Evolutionary conservation across 2,113 vertebrate genomes (phyloP), one percentile per base, ranked within the genome.

Genomic region (Zosterops hypoxanthus): DNA sequence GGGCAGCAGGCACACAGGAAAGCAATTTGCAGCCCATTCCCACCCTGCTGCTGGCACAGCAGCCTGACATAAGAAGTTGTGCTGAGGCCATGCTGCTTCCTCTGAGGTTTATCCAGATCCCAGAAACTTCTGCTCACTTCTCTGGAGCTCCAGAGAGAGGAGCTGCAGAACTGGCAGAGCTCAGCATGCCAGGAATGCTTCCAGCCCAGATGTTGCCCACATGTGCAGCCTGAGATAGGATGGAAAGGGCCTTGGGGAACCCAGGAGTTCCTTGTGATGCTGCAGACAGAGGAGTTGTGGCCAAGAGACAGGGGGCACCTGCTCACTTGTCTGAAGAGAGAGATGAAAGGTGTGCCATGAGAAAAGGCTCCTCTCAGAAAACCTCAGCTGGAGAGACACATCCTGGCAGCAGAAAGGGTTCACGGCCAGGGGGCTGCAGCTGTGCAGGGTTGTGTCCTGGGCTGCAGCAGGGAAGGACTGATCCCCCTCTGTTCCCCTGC

Each of bases 1-100:
- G 8, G n/a, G 60, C 76, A 33, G 22, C 20, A 57, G 42, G 5
- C 60, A 47, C 8, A 23, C 64, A 33, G 66, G 11, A 78, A 17
- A 60, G 57, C 5, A 2, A 60, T 89, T 83, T 92, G 56, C 82
- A 96, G 60, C 81, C 88, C 72, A 39, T 95, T 95, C 57, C 49
- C 75, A 59, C 75, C 59, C 63, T 56, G 52, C 46, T 56, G 52
- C 71, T 61, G 73, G 36, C 41, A 28, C 63, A 87, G 87, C 70
- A 68, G 52, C 18, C 41, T 33, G 52, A 75, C 93, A 53, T 49
- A 11, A 46, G 16, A 79, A 66, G 47, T 49, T 46, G 11, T 52
- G 53, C 42, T 83, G 57, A 15, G 13, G 23, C 17, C 7, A 11
- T 64, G 36, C 66, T 70, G 42, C 33, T 88, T 50, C 49, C 63